A percentile compares a stretch with the other conserved stretches of the same genome.
Evolutionary conservation across 2,113 vertebrate species (phyloP).

Genomic region (Rattus rattus): DNA sequence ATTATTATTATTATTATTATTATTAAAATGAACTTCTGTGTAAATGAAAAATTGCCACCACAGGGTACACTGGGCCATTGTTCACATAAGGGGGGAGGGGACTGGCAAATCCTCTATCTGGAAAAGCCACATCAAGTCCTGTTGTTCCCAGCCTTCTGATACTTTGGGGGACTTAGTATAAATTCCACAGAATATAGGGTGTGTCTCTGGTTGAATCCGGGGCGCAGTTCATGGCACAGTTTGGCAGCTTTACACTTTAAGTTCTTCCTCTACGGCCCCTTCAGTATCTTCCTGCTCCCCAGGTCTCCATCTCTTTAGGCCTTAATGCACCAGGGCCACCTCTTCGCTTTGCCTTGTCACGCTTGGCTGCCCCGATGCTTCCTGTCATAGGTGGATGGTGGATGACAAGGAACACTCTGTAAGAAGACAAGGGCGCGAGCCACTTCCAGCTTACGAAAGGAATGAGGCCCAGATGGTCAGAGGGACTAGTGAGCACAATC

Average conservation of each 20-base stretch:
- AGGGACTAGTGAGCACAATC: constrained; percentile 3
- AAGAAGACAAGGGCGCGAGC: neutral
- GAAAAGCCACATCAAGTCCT: constrained; percentile 59
- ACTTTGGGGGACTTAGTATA: neutral
- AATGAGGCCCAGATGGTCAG: neutral
- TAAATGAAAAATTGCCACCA: constrained; percentile 62
- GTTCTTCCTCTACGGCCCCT: neutral
- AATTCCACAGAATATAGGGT: neutral
- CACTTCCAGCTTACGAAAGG: constrained; percentile 39
- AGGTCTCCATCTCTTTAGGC: neutral
- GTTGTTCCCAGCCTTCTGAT: constrained; percentile 4
- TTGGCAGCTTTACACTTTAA: neutral
- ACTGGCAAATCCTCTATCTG: constrained; percentile 46
- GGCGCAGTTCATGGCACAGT: neutral
- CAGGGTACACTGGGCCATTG: constrained; percentile 25
- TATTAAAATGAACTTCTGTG: constrained; percentile 63
- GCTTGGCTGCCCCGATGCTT: neutral
- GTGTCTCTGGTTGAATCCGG: neutral
- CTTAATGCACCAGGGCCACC: neutral
- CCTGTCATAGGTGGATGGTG: neutral
- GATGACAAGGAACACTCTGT: neutral
- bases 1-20: constrained; percentile 43
- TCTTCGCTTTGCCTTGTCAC: neutral
- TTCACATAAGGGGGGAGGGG: neutral
- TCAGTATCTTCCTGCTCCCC: neutral